Evolutionary conservation across 2,797 vertebrate species (phyloP), one percentile per base, ranked within the genome.

Genomic region (Lates japonicus): DNA sequence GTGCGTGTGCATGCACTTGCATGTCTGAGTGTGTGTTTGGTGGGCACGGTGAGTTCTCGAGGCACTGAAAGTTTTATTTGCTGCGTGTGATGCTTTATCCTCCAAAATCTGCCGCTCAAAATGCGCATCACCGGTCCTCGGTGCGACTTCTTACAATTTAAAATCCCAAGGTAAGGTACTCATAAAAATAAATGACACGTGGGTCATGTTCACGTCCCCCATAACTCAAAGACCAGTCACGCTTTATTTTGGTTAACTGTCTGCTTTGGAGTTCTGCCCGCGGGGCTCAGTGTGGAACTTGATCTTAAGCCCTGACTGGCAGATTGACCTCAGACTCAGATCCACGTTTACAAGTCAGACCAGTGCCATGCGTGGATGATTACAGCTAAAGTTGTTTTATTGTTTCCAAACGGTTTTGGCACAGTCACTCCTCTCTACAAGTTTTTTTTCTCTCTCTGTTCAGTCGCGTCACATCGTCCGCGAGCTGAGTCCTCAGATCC

Each of bases 271-370:
- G 83, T 86, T 85, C 68, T 88, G 88, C 84, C 90, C 83, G 54
- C 62, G 19, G 78, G 89, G 86, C 84, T 92, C 86, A 85, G 33
- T 79, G 75, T 78, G 93, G 89, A 94, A 94, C 91, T 86, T 88
- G 94, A 95, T 92, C 94, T 91, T 86, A 90, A 88, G 87, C 85
- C 88, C 86, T 31, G 78, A 81, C 86, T 87, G 90, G 84, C 85
- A 83, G 89, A 81, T 91, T 94, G 90, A 94, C 88, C 91, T 76
- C 86, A 76, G 76, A 73, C 84, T 88, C 76, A 75, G 86, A 92
- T 88, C 87, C 84, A 80, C 85, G 81, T 92, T 94, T 90, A 92
- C 86, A 77, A 81, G 84, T 25, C 25, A 80, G 81, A 88, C 79
- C 88, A 39, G 83, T 57, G 78, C 61, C 80, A 46, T 80, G 79